phyloP scores from a whole-genome alignment of 2,888 invertebrate species.

The Orchesellides sinensis region DNA sequence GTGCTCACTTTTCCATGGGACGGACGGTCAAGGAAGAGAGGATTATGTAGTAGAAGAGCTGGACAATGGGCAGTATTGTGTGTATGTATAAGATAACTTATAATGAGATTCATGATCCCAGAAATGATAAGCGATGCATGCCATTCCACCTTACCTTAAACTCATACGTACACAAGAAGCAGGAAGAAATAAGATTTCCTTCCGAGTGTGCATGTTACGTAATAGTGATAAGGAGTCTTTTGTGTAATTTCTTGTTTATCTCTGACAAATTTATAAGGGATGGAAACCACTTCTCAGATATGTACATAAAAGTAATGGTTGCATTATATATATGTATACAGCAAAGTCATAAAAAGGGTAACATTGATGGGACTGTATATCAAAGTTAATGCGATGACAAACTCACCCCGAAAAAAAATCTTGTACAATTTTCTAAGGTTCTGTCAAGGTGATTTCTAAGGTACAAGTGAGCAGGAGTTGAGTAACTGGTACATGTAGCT shows the following conservation, averaged over 20 bases:
- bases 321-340: constrained; percentile 19
- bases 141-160: constrained; percentile 15
- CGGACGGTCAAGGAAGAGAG: not conserved
- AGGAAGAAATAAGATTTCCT: not conserved
- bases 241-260: constrained; percentile 30
- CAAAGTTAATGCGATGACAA: not conserved
- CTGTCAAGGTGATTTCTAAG: not conserved
- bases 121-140: constrained; percentile 34
- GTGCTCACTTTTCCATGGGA: not conserved
- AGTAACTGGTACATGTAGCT: not conserved
- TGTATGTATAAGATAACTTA: not conserved
- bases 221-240: not conserved
- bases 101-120: constrained; percentile 58
- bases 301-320: constrained; percentile 19
- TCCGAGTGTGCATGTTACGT: not conserved
- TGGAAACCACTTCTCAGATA: constrained; percentile 22
- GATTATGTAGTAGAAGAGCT: constrained; percentile 12
- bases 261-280: constrained; percentile 29
- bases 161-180: not conserved
- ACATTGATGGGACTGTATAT: not conserved
- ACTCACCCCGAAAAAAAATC: too few relatives aligned
- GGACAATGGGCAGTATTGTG: constrained; percentile 24
- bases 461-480: not conserved
- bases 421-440: too few relatives aligned
- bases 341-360: not conserved